Evolutionary conservation across 2,113 vertebrate species (phyloP).

Genomic region (Abramis brama): DNA sequence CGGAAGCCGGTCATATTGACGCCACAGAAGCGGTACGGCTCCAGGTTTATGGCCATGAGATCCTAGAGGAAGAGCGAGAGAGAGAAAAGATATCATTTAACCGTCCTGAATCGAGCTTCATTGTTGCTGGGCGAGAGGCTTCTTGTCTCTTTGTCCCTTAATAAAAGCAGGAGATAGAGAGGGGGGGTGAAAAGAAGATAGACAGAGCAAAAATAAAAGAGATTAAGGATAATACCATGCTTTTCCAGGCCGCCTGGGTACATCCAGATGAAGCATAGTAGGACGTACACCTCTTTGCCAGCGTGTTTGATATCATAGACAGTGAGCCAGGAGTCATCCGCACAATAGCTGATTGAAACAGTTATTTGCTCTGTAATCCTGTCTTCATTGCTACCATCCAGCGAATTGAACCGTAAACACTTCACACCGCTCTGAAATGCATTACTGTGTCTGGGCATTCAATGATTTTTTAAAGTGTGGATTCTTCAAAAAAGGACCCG

Average conservation of each 20-base stretch:
- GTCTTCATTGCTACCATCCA: slow-evolving; percentile 48
- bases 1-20: slow-evolving; percentile 98
- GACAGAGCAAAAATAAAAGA: slow-evolving; percentile 59
- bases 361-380: slow-evolving; percentile 54
- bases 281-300: slow-evolving; percentile 43
- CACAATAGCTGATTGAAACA: slow-evolving; percentile 63
- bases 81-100: slow-evolving; percentile 46
- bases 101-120: slow-evolving; percentile 35
- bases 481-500: slow-evolving; percentile 28
- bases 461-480: slow-evolving; percentile 25
- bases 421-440: slow-evolving; percentile 43
- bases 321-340: slow-evolving; percentile 65
- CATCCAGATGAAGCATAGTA: slow-evolving; percentile 54
- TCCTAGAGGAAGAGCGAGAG: slow-evolving; percentile 79
- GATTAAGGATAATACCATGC: slow-evolving; percentile 49
- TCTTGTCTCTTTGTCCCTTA: slow-evolving; percentile 55
- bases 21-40: slow-evolving; percentile 96
- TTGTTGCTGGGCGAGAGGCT: slow-evolving; percentile 50
- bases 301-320: slow-evolving; percentile 59
- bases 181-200: slow-evolving; percentile 55
- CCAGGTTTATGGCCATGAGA: slow-evolving; percentile 95
- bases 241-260: slow-evolving; percentile 50
- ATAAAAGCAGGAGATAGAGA: slow-evolving; percentile 58
- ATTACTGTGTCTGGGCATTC: slow-evolving; percentile 44
- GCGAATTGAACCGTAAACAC: slow-evolving; percentile 39